Conservation (phyloP, 1,140 invertebrate species). For the Protaetia brevitarsis region DNA sequence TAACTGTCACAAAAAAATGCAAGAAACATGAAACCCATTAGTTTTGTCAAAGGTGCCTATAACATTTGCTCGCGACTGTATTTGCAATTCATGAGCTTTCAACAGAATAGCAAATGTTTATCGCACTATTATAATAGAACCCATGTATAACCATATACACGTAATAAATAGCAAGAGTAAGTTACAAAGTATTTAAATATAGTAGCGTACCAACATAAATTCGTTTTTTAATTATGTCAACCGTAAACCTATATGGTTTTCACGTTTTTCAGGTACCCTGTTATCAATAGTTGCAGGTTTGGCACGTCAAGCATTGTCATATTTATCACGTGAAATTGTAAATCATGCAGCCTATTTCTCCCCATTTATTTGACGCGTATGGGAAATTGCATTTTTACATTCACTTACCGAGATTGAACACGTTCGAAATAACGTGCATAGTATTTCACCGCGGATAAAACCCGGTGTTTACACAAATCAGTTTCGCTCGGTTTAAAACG, state of each 20-base stretch:
- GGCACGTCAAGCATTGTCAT: not conserved
- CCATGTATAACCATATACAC: too few species aligned
- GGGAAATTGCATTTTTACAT: not conserved
- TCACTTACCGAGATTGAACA: not conserved
- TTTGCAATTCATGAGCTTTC: too few species aligned
- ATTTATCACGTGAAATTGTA: not conserved
- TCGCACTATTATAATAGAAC: too few species aligned
- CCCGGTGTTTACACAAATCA: not conserved
- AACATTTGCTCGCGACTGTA: too few species aligned
- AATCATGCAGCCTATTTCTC: not conserved
- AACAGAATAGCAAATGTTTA: too few species aligned
- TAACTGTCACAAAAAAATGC: too few species aligned
- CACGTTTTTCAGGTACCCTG: not conserved
- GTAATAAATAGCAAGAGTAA: not conserved
- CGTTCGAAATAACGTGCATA: not conserved
- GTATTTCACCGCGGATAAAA: not conserved
- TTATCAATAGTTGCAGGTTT: not conserved
- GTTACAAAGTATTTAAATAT: not conserved
- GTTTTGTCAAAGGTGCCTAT: too few species aligned
- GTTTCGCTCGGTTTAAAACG: slow-evolving; percentile 1
- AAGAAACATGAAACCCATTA: too few species aligned
- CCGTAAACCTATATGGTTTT: not conserved
- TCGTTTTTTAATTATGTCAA: not conserved
- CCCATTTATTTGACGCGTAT: too few species aligned
- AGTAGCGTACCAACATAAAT: not conserved